phyloP scores from a whole-genome alignment of 2,113 vertebrate genomes.

The Cairina moschata region DNA sequence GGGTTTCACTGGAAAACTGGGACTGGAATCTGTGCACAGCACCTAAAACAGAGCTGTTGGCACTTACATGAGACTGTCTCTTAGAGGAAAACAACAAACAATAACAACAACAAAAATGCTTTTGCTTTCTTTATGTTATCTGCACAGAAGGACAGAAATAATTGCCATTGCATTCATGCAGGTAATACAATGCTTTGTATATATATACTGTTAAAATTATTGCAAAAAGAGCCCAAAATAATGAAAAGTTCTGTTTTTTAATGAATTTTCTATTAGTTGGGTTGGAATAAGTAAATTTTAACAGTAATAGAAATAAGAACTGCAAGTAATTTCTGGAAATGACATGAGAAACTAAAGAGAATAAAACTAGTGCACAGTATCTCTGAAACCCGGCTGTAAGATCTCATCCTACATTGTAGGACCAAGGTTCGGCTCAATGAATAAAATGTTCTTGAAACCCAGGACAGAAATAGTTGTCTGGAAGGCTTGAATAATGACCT shows the following conservation, averaged over 20 bases:
- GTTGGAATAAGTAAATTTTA: not conserved
- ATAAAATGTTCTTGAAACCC: not conserved
- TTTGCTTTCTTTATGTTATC: not conserved
- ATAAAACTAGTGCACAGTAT: not conserved
- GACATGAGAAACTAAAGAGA: not conserved
- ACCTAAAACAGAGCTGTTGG: not conserved
- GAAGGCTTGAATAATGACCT: not conserved
- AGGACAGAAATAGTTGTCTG: not conserved
- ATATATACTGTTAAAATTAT: not conserved
- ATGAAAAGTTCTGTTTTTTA: not conserved
- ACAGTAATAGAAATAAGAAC: not conserved
- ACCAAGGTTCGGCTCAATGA: not conserved
- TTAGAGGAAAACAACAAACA: not conserved
- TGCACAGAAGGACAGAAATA: not conserved
- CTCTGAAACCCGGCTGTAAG: not conserved
- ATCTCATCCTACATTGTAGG: not conserved
- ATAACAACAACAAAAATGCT: not conserved
- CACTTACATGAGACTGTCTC: not conserved
- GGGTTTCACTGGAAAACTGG: not conserved
- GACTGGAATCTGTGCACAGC: not conserved
- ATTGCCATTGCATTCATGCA: not conserved
- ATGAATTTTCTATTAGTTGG: not conserved
- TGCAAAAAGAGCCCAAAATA: not conserved
- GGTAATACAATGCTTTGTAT: not conserved
- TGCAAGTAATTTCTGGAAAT: not conserved